Evolutionary conservation across 2,888 invertebrate species (phyloP).

Genomic region (Amiota communis): DNA sequence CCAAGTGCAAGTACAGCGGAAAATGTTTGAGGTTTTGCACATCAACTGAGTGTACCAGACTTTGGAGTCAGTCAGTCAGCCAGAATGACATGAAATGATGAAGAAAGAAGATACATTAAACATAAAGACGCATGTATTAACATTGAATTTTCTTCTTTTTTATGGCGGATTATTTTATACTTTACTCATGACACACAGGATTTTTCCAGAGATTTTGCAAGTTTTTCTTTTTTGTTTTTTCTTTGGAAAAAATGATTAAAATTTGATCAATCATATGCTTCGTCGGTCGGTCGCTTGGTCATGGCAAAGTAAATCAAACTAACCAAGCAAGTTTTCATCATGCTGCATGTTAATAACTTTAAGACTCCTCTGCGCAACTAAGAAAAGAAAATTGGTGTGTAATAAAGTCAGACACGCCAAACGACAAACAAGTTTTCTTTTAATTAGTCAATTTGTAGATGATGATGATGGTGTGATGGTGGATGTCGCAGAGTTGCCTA

Average conservation of each 20-base stretch:
- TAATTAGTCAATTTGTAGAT: slow-evolving; percentile 6
- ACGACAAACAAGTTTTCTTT: neutral
- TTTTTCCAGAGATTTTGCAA: too few relatives aligned
- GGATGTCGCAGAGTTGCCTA: too few relatives aligned
- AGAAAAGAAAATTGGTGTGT: slow-evolving; percentile 5
- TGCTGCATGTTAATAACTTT: neutral
- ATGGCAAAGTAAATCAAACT: too few relatives aligned
- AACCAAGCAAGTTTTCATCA: neutral
- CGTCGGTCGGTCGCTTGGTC: slow-evolving; percentile 17
- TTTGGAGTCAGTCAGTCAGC: too few relatives aligned
- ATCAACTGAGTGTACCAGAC: too few relatives aligned
- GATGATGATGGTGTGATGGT: too few relatives aligned
- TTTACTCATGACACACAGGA: too few relatives aligned
- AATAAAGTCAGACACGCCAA: neutral
- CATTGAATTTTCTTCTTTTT: neutral
- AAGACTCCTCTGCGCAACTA: neutral
- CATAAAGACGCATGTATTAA: neutral
- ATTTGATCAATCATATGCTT: slow-evolving; percentile 24
- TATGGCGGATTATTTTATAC: neutral
- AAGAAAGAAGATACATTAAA: too few relatives aligned
- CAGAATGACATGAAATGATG: too few relatives aligned
- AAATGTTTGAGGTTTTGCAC: too few relatives aligned
- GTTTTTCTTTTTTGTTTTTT: neutral
- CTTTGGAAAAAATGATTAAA: neutral
- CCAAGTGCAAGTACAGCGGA: too few relatives aligned